Base-by-base conservation (phyloP, 2,888 invertebrate genomes). In the Myopa testacea region DNA sequence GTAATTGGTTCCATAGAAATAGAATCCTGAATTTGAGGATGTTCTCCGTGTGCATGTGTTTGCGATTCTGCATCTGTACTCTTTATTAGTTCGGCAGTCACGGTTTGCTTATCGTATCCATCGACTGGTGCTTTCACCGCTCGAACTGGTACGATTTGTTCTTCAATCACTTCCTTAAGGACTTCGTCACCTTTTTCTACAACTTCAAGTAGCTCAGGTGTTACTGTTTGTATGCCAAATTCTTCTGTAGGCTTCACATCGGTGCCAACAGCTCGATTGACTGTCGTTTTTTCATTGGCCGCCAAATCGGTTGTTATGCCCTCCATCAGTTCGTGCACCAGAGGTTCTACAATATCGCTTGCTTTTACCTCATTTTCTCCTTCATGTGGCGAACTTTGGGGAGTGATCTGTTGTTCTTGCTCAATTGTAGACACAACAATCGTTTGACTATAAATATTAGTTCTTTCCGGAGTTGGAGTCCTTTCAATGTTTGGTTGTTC, bases 291-390 rank as follows among this genome's bases (percentile, higher is more conserved):
- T 8, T 78, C 81, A 62, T 81, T 71, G n/a, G 81, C 80, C 0
- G 85, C 84, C 76, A 88, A 74, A 74, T 87, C 85, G 14, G 82
- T 84, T 52, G 87, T 85, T 80, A 88, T 80, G 82, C 85, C 91
- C 86, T 83, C 88, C 82, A 88, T 83, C 84, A 90, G 38, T 82
- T 85, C 91, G 85, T 82, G 84, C 84, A 88, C 83, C 82, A 90
- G 62, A 81, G 89, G 86, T 80, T 86, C 82, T 78, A 90, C 81
- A 76, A 90, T 82, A 77, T 88, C 82, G 82, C 86, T 77, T 82
- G 16, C 4, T 3, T 55, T 55, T 16, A 14, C 38, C 7, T 85
- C 82, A 4, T 75, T 79, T 58, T 81, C 80, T 19, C 68, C 40
- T 5, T 76, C 78, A 0, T 82, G 81, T 3, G 85, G 85, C 0